These are phyloP conservation scores for Spatula clypeata DNA, from an alignment of 2,797 vertebrate genomes.

Conservation along the genomic window DNA sequence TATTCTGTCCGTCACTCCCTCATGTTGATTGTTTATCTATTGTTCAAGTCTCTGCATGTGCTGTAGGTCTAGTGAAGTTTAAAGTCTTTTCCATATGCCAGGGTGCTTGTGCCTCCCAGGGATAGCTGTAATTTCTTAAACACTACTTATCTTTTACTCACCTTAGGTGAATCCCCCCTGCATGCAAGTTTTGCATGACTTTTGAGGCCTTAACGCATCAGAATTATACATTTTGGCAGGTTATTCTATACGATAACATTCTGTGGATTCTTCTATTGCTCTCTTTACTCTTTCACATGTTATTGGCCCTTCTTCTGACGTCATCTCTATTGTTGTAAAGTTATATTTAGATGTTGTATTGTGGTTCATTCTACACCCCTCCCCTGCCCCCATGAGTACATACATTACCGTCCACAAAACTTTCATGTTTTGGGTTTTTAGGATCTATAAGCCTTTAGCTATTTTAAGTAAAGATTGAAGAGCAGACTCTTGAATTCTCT, in stretches of 20 bases:
- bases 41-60: neutral
- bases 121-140: neutral
- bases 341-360: neutral
- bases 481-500: rapidly evolving
- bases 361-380: neutral
- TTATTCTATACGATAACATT: neutral
- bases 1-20: neutral
- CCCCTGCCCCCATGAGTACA: neutral
- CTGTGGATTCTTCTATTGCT: neutral
- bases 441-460: neutral
- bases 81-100: neutral
- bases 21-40: neutral
- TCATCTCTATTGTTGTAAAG: neutral
- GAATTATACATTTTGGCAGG: neutral
- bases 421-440: neutral
- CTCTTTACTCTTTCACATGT: neutral
- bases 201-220: neutral
- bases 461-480: neutral
- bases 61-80: neutral
- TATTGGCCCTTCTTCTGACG: neutral
- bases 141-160: neutral
- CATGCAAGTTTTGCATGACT: neutral
- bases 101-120: neutral
- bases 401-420: neutral
- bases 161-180: neutral